phyloP scores from a whole-genome alignment of 2,888 invertebrate genomes.

The Callimorpha dominula region DNA sequence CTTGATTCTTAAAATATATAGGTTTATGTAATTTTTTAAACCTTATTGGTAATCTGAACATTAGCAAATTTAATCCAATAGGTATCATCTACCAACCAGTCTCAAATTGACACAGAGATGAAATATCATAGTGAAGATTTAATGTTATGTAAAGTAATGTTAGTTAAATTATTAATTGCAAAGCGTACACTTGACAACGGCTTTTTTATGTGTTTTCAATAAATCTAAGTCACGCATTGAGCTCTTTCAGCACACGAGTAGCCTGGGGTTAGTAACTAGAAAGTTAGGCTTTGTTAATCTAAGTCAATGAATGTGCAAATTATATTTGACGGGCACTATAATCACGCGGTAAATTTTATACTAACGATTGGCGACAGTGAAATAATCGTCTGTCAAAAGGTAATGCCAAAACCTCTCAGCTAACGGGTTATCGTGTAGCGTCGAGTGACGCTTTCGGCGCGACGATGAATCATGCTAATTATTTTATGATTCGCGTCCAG shows the following conservation, averaged over 20 bases:
- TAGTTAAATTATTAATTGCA: no score
- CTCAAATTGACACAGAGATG: no score
- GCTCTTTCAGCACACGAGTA: not conserved
- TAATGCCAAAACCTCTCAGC: slow-evolving; percentile 80
- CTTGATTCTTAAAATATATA: not conserved
- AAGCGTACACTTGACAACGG: no score
- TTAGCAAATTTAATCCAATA: not conserved
- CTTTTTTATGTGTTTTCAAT: no score
- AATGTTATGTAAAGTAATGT: not conserved
- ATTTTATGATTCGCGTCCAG: slow-evolving; percentile 73
- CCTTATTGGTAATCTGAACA: not conserved
- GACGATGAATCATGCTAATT: slow-evolving; percentile 81
- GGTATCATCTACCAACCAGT: not conserved
- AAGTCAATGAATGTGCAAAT: slow-evolving; percentile 60
- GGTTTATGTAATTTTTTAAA: not conserved
- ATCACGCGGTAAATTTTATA: slow-evolving; percentile 76
- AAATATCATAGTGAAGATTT: not conserved
- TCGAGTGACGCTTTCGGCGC: slow-evolving; percentile 74
- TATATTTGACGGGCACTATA: slow-evolving; percentile 62
- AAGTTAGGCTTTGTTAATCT: not conserved
- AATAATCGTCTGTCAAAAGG: slow-evolving; percentile 83
- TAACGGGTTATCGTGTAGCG: slow-evolving; percentile 65
- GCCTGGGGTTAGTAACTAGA: not conserved
- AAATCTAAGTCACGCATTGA: no score
- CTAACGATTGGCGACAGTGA: slow-evolving; percentile 80